Base-by-base conservation (phyloP, 2,888 invertebrate species). In the Chymomyza caudatula region DNA sequence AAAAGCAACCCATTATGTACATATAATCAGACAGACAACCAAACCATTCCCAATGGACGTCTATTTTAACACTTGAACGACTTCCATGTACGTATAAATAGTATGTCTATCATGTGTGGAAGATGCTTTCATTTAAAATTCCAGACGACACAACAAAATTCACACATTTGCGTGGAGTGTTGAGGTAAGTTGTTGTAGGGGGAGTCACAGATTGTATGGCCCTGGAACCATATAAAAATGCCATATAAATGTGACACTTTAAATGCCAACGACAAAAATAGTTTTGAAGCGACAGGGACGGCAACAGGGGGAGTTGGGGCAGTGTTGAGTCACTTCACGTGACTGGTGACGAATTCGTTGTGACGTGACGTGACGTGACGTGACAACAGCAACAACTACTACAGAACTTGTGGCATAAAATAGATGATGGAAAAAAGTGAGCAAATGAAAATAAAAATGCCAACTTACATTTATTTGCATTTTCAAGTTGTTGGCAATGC, bases 261-360 rank as follows among this genome's bases (percentile, higher is more conserved):
- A 83, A 86, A 83, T 86, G 85, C 82, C 85, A 86, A 81, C 83
- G 80, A 84, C 83, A 74, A 78, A 83, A 83, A 85, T 85, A 85
- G 81, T 83, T 79, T 71, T 69, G 43, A 55, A 19, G 55, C 3
- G 72, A 75, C 63, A 65, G 66, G 61, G 64, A 59, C 11, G 37
- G 62, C 11, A 4, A 6, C 8, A 37, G 44, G 22, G 62, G 15
- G 37, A 51, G 60, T 53, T 52, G 8, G 42, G 47, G 17, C 29
- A 13, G 25, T 25, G 51, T 11, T 37, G 29, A 47, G 15, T 47
- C 19, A 60, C 77, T 72, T 72, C 75, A 82, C 75, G 85, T 69
- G 54, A 58, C 60, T 62, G 60, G 62, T 83, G 82, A 83, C 81
- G 84, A 83, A 83, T 83, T 84, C 84, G 81, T 37, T n/a, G n/a